Base-by-base conservation (phyloP, 2,113 vertebrate species). In the Corvus cornix region DNA sequence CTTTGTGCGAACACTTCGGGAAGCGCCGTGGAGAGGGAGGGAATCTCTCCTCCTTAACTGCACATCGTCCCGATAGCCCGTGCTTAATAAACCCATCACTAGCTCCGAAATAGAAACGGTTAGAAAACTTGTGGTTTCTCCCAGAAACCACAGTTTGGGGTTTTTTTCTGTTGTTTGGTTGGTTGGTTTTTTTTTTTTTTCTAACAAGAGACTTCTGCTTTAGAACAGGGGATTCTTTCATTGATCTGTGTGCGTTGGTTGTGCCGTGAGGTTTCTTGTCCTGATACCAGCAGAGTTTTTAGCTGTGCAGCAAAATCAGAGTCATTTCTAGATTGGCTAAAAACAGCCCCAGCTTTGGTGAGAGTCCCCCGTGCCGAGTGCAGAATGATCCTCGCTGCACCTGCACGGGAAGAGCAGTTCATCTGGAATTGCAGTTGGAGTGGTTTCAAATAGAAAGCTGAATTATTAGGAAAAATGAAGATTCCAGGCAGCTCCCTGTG, bases 51-150 rank as follows among this genome's bases (percentile, higher is more conserved):
- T 51, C 4, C 55, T 11, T 7, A 1, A 22, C 0, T 13, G 16
- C 72, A 5, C 55, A 1, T 22, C 53, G 1, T 17, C 6, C 72
- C 3, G 46, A 18, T 2, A 44, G 93, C 31, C 1, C 52, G 77
- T 0, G 0, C 92, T 92, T 51, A 2, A 28, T 21, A 51, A 53
- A 35, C 68, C 67, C 10, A 4, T 9, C 49, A 0, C 33, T 0
- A 11, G 37, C 15, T 10, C 95, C 15, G 59, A 78, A 69, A 53
- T 28, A 73, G 59, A 84, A 92, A 53, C 30, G 67, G 67, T 51
- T 83, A 83, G 90, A 97, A 90, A 95, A 88, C 31, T 44, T 91
- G 95, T 39, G 95, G 90, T 93, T 97, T 92, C 86, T 91, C 78
- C 78, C 33, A 14, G 19, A 88, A 93, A 95, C 92, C 96, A 15